phyloP scores from a whole-genome alignment of 2,888 invertebrate species.

The Tenodera sinensis region DNA sequence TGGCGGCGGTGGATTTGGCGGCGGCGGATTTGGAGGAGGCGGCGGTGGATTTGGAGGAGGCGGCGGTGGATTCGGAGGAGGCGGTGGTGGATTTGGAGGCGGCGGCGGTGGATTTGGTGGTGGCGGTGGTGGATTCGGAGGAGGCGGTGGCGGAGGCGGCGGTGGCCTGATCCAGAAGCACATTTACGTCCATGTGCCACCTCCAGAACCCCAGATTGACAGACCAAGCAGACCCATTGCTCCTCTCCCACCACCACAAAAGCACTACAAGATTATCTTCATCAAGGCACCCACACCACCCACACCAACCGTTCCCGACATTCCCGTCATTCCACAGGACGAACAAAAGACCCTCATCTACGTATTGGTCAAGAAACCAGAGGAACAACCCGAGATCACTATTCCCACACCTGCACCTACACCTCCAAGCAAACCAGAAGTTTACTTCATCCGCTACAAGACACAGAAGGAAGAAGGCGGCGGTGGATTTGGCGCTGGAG shows the following conservation, averaged over 20 bases:
- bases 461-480: constrained; percentile 52
- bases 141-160: constrained; percentile 18
- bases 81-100: constrained; percentile 10
- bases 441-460: constrained; percentile 84
- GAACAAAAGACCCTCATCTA: constrained; percentile 81
- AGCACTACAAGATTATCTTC: constrained; percentile 90
- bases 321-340: constrained; percentile 75
- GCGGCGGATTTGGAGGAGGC: constrained; percentile 16
- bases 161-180: constrained; percentile 71
- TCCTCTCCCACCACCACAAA: constrained; percentile 69
- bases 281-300: constrained; percentile 86
- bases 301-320: constrained; percentile 75
- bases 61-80: constrained; percentile 14
- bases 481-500: constrained; percentile 43
- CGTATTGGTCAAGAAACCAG: constrained; percentile 84
- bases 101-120: constrained; percentile 13
- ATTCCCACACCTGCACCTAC: constrained; percentile 76
- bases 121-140: constrained; percentile 13
- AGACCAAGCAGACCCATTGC: constrained; percentile 62
- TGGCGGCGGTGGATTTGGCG: constrained; percentile 32
- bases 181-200: constrained; percentile 87
- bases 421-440: constrained; percentile 83
- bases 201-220: constrained; percentile 73
- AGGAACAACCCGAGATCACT: constrained; percentile 75
- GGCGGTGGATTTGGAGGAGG: constrained; percentile 17